Base-by-base conservation (phyloP, 2,797 vertebrate species). In the Cirrhinus mrigala region DNA sequence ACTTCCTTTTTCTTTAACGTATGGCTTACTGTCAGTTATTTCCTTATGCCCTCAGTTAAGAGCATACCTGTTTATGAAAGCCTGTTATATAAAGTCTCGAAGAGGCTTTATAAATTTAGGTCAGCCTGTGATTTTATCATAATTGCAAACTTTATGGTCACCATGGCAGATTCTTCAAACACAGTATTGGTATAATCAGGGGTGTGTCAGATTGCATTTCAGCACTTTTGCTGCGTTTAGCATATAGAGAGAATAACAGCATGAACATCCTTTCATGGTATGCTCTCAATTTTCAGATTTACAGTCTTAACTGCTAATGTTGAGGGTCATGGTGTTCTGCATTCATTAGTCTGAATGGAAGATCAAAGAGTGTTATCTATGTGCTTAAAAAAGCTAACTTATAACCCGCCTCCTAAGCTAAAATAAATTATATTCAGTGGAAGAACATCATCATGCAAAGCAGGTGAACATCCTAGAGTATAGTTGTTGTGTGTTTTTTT, bases 291-390 rank as follows among this genome's bases (percentile, higher is more conserved):
- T 70, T 81, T 70, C 15, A 69, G 4, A 69, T 81, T 68, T 69
- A 10, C 20, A 2, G 22, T 40, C 48, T 24, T 40, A 27, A 58
- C 80, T 44, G 52, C 66, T 73, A 12, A 70, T 54, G 6, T 50
- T 68, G 14, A 50, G 2, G 15, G 52, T 71, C 33, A 60, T 46
- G 68, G 22, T 71, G 66, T 37, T 60, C 37, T 60, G 68, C 29
- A 44, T 70, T 82, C 52, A 74, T 82, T 82, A 60, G 24, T 73
- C 40, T 82, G 52, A 81, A 40, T 0, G 1, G 50, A 44, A 74
- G 81, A 73, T 82, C 54, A 82, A 74, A 82, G 18, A 16, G 18
- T n/a, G 40, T 74, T 82, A 82, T 74, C 54, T 60, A 2, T 64
- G 56, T 64, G 56, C 40, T 48, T 71, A 66, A 66, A 50, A 24